Evolutionary conservation across 2,113 vertebrate genomes (phyloP).

Genomic region (Pavo muticus): DNA sequence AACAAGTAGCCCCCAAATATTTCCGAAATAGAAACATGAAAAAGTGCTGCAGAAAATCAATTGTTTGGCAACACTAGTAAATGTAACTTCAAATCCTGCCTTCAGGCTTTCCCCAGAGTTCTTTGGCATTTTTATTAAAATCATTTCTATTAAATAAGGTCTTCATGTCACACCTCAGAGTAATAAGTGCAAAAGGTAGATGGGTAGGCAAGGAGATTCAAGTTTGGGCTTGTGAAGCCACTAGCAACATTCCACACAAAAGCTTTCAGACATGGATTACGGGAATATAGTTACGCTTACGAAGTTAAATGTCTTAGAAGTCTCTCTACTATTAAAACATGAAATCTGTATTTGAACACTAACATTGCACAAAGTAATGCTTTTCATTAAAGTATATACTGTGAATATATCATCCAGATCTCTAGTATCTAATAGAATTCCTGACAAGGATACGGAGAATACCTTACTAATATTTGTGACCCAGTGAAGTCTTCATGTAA

Average conservation of each 20-base stretch:
- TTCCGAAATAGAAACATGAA: neutral
- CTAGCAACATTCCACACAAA: slow-evolving; percentile 63
- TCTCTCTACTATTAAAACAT: neutral
- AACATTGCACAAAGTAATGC: neutral
- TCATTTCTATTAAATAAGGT: neutral
- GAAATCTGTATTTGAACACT: neutral
- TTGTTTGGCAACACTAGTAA: neutral
- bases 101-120: neutral
- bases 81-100: neutral
- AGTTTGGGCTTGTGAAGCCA: neutral
- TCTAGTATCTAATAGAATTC: neutral
- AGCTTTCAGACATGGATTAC: slow-evolving; percentile 1
- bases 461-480: neutral
- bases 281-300: neutral
- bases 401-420: neutral
- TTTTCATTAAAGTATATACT: neutral
- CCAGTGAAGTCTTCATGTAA: neutral
- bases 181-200: neutral
- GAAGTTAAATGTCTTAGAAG: neutral
- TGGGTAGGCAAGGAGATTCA: slow-evolving; percentile 16
- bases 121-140: neutral
- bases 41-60: neutral
- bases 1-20: neutral
- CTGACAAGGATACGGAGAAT: neutral
- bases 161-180: neutral